Percentiles rank a stretch among this genome's conserved stretches.
These are phyloP conservation scores for Pachycephala philippinensis DNA, from an alignment of 2,113 vertebrate genomes.

Conservation along the genomic window DNA sequence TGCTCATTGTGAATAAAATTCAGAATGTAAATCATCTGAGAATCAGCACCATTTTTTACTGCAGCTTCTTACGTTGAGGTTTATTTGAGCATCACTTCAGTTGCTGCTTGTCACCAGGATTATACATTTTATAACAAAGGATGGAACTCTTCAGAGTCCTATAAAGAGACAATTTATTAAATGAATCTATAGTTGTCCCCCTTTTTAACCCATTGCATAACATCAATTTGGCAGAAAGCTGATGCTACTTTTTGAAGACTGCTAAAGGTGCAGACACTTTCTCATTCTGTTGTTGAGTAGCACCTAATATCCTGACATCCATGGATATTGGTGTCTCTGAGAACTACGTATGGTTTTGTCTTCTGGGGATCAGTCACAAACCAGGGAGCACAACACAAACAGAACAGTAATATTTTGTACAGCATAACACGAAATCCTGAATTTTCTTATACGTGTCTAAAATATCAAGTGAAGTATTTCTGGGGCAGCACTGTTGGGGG, in stretches of 20 bases:
- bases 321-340: neutral
- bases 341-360: rapidly evolving
- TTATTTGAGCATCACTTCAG: neutral
- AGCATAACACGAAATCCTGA: neutral
- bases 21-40: neutral
- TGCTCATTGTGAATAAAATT: neutral
- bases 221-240: neutral
- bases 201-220: neutral
- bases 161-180: neutral
- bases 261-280: neutral
- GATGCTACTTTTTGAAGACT: neutral
- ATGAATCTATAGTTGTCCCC: neutral
- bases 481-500: neutral
- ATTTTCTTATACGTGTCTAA: neutral
- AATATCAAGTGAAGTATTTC: neutral
- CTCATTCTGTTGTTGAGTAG: neutral
- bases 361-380: neutral
- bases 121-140: neutral
- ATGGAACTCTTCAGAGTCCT: neutral
- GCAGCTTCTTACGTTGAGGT: neutral
- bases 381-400: neutral
- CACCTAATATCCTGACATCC: neutral
- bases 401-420: neutral
- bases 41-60: neutral
- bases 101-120: neutral